A percentile compares a stretch with the other conserved stretches of the same genome.
phyloP scores from a whole-genome alignment of 2,113 vertebrate species.

The Ailuropoda melanoleuca region DNA sequence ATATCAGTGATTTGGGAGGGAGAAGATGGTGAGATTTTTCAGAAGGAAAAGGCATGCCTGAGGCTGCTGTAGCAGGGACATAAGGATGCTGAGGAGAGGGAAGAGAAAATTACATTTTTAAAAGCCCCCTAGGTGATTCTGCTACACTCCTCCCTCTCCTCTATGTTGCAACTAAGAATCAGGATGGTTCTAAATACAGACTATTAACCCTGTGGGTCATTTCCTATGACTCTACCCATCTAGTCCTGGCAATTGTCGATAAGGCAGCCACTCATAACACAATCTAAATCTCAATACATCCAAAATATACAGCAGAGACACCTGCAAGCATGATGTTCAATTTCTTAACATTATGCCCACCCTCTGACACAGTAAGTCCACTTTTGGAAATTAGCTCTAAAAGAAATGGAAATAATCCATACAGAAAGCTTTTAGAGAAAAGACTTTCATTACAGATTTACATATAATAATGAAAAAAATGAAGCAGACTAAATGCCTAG shows the following conservation, averaged over 20 bases:
- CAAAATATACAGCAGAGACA: background rate
- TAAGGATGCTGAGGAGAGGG: background rate
- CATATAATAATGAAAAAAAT: background rate
- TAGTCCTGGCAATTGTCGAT: background rate
- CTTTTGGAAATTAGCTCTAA: background rate
- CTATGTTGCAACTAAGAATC: background rate
- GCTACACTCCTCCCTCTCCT: background rate
- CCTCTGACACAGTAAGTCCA: background rate
- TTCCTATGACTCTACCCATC: background rate
- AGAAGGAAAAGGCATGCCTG: background rate
- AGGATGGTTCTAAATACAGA: background rate
- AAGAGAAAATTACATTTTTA: background rate
- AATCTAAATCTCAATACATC: background rate
- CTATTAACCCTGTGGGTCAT: background rate
- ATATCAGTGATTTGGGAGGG: background rate
- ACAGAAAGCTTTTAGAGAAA: background rate
- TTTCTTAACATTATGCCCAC: background rate
- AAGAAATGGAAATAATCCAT: background rate
- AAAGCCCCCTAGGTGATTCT: background rate
- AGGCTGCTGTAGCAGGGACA: background rate
- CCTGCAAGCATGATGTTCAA: background rate
- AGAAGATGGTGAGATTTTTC: background rate
- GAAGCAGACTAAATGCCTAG: background rate
- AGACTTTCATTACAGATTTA: constrained; percentile 16
- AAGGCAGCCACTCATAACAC: background rate